Evolutionary conservation across 2,888 invertebrate species (phyloP), one percentile per base, ranked within the genome.

Genomic region (Anthophora plumipes): DNA sequence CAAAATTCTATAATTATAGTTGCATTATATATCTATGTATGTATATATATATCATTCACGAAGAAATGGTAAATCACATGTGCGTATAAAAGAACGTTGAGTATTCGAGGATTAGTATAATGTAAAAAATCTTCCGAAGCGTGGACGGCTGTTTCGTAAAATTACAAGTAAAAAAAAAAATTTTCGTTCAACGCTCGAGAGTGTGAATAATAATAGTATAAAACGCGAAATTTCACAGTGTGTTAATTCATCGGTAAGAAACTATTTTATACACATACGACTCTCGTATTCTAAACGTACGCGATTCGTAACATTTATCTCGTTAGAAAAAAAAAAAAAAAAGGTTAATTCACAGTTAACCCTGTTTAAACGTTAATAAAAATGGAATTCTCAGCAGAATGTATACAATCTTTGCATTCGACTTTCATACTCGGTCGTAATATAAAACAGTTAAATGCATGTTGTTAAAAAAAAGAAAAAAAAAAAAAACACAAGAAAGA

Each of bases 131-230:
- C 12, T 22, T 75, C 25, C 20, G 31, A 70, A 70, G 52, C 61
- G 46, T 81, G 82, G 82, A 82, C 82, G 82, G 82, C 48, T 82
- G 39, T 69, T n/a, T 50, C 41, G 52, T 63, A 61, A 78, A 57
- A 71, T 71, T 48, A 46, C 54, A 50, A n/a, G 54, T 70, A 50
- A 69, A 60, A 55, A 41, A 61, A 50, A 69, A 60, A 55, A 41
- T 54, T 57, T 50, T 55, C 48, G 2, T 12, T 71, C 48, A 20
- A 43, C 41, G 17, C 20, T 37, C 46, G 12, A 14, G 25, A 14
- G 25, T 41, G 25, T 14, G 41, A 41, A 41, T 48, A 50, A 54
- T 31, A n/a, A 31, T 31, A 37, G 25, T 70, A 64, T 14, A 50
- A 52, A 39, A 59, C 25, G 48, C 37, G 61, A 63, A 63, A 55